These are phyloP conservation scores for Alethe diademata DNA, from an alignment of 2,113 vertebrate genomes.

Conservation along the genomic window DNA sequence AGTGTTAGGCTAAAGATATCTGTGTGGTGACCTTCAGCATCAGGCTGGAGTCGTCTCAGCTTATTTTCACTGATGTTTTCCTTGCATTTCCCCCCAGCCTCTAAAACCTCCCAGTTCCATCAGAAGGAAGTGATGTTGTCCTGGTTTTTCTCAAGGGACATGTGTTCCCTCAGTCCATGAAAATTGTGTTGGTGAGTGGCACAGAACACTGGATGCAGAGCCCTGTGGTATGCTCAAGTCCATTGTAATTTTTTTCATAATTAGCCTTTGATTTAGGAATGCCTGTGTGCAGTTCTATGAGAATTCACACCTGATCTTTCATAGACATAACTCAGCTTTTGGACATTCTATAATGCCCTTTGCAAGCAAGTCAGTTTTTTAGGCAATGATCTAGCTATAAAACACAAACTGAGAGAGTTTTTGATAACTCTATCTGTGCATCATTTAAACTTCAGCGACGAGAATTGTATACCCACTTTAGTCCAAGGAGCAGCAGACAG, in stretches of 20 bases:
- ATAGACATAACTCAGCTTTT: background rate
- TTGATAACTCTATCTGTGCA: background rate
- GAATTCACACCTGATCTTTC: background rate
- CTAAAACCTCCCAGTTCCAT: background rate
- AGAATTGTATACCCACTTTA: background rate
- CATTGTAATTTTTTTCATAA: background rate
- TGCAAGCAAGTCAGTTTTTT: background rate
- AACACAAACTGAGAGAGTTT: background rate
- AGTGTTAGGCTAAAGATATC: background rate
- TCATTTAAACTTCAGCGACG: background rate
- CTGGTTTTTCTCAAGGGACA: background rate
- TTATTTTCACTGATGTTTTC: background rate
- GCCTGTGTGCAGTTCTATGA: background rate
- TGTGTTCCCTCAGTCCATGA: background rate
- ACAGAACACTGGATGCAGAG: background rate
- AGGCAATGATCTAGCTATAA: background rate
- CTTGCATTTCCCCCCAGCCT: background rate
- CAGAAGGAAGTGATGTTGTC: background rate
- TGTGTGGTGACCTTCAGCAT: background rate
- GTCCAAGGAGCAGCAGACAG: conserved; percentile 1
- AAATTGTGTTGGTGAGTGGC: background rate
- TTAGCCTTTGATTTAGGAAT: background rate
- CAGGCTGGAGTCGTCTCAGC: background rate
- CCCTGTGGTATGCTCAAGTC: background rate
- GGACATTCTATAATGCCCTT: background rate